Percentiles rank a stretch among this genome's conserved stretches.
These are phyloP conservation scores for Rutpela maculata DNA, from an alignment of 2,888 invertebrate species.

Conservation along the genomic window DNA sequence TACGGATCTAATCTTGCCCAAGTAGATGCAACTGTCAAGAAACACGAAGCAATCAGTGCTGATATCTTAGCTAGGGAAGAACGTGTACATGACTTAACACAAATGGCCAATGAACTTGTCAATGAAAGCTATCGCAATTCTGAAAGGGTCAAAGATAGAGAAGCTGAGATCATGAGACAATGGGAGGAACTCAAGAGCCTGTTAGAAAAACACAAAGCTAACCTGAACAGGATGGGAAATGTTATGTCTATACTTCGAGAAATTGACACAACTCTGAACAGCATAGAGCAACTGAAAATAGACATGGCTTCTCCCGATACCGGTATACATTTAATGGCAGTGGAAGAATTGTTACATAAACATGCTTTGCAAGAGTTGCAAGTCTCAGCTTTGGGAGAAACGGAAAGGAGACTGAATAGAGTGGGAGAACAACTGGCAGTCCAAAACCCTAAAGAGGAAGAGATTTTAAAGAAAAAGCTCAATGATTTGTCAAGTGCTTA, in stretches of 20 bases:
- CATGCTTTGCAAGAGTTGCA: conserved; percentile 95
- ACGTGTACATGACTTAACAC: conserved; percentile 93
- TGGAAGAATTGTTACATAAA: conserved; percentile 95
- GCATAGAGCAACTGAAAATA: conserved; percentile 89
- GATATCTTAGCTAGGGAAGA: conserved; percentile 96
- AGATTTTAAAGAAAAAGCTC: conserved; percentile 82
- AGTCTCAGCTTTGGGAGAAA: conserved; percentile 92
- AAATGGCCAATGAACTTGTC: conserved; percentile 94
- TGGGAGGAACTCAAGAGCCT: conserved; percentile 92
- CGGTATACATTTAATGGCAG: conserved; percentile 94
- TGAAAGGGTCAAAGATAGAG: conserved; percentile 81
- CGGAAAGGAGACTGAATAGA: conserved; percentile 84
- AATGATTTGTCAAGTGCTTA: conserved; percentile 87
- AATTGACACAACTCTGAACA: conserved; percentile 90
- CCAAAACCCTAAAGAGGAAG: conserved; percentile 77
- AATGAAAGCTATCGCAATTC: conserved; percentile 94
- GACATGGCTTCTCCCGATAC: conserved; percentile 87
- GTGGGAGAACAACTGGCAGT: conserved; percentile 74
- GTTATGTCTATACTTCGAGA: conserved; percentile 93
- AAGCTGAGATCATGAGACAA: conserved; percentile 84
- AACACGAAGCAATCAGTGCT: conserved; percentile 98
- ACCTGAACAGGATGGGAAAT: conserved; percentile 86
- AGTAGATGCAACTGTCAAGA: conserved; percentile 97
- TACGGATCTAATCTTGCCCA: conserved; percentile 93
- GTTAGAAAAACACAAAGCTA: conserved; percentile 88